Conservation (phyloP, 1,140 invertebrate genomes). For the Sitophilus oryzae region DNA sequence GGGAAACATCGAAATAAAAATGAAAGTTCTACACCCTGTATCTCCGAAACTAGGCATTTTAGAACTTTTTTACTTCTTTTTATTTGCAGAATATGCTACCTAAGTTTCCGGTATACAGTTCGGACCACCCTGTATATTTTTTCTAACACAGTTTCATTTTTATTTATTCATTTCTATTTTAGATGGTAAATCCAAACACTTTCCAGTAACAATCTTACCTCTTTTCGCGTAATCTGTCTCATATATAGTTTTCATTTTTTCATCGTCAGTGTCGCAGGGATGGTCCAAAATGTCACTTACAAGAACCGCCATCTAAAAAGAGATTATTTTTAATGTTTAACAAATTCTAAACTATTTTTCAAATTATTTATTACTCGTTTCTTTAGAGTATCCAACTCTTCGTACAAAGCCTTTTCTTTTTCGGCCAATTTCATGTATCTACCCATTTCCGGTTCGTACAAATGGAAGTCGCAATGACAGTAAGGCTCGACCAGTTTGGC, state of each 20-base stretch:
- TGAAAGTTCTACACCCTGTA: too few species aligned
- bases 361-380: slow-evolving; percentile 41
- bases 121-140: too few species aligned
- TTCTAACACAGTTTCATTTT: too few species aligned
- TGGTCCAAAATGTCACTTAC: slow-evolving; percentile 53
- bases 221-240: slow-evolving; percentile 53
- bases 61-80: too few species aligned
- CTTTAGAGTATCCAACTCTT: slow-evolving; percentile 49
- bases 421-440: slow-evolving; percentile 53
- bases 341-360: too few species aligned
- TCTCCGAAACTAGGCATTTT: too few species aligned
- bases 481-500: slow-evolving; percentile 47
- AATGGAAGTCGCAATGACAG: slow-evolving; percentile 51
- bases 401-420: slow-evolving; percentile 50
- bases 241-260: slow-evolving; percentile 55
- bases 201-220: slow-evolving; percentile 40
- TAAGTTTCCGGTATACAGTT: too few species aligned
- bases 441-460: slow-evolving; percentile 49
- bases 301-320: slow-evolving; percentile 50
- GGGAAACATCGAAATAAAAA: too few species aligned
- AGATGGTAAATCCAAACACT: too few species aligned
- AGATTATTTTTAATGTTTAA: too few species aligned
- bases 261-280: slow-evolving; percentile 51
- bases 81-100: too few species aligned
- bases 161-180: too few species aligned